Base-by-base conservation (phyloP, 2,797 vertebrate species). In the Danio kyathit region DNA sequence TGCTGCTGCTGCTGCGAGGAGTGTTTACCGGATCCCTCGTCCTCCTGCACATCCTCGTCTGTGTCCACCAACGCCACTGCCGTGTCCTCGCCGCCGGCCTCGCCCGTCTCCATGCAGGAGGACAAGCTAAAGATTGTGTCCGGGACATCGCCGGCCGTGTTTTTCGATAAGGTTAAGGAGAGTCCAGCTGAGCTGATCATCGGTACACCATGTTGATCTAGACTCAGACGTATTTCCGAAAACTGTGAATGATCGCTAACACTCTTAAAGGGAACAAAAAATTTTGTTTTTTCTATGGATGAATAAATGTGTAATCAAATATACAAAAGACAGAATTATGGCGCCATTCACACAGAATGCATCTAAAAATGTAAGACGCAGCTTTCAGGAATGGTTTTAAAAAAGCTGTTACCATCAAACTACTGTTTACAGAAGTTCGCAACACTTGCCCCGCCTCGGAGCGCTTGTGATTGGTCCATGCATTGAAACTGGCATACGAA, bases 1-100 rank as follows among this genome's bases (percentile, higher is more conserved):
- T 99, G 98, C 89, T 97, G 96, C 88, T 97, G 96, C 89, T 97
- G 96, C 90, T 99, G 97, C 21, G 95, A 96, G 0, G 96, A 95
- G 81, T 96, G 94, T 0, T 61, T 92, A 13, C 88, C 90, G 0
- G 90, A 95, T 0, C 56, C 84, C 40, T 71, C 52, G 65, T 90
- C 89, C 9, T 90, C 93, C 0, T 81, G 84, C 6, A 51, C 82
- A 0, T 90, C 90, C 0, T 87, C 89, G 1, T 90, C 91, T 14
- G 83, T 82, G 0, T 82, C 82, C 56, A 80, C 72, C 5, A 66
- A 82, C 11, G 72, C 84, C 3, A 88, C 91, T 0, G 80, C 82
- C 38, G 46, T 76, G 13, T 73, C 76, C 16, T 75, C 77, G 8
- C 76, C 88, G 29, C 89, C 89, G 5, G 81, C 89, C 63, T 83